A percentile compares a stretch with the other conserved stretches of the same genome.
Conservation (phyloP, 2,888 invertebrate species). For the Cetonia aurata region DNA sequence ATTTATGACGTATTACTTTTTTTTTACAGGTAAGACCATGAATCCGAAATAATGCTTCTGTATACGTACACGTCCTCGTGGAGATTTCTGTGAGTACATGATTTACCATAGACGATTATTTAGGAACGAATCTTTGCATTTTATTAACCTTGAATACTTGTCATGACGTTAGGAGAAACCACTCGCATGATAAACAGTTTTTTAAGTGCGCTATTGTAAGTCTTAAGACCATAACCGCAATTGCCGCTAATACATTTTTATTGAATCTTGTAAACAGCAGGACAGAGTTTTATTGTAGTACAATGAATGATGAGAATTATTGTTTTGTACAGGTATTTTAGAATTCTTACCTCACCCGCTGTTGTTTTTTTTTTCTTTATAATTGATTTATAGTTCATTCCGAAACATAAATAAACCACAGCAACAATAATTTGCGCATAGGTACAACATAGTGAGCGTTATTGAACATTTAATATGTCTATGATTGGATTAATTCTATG, state of each 20-base stretch:
- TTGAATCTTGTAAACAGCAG: conserved; percentile 9
- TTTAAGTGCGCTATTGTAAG: conserved; percentile 42
- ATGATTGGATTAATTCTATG: too few relatives aligned
- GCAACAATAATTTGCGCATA: too few relatives aligned
- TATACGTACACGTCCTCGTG: conserved; percentile 29
- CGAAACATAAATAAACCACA: too few relatives aligned
- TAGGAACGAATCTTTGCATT: conserved; percentile 38
- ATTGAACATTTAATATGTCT: too few relatives aligned
- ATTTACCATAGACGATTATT: conserved; percentile 35
- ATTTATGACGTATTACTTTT: conserved; percentile 31
- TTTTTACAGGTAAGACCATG: conserved; percentile 39
- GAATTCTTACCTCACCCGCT: conserved; percentile 7
- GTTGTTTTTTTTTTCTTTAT: background rate
- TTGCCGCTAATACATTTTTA: conserved; percentile 23
- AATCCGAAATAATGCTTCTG: conserved; percentile 33
- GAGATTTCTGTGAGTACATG: conserved; percentile 38
- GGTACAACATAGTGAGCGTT: too few relatives aligned
- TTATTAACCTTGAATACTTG: conserved; percentile 42
- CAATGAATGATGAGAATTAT: conserved; percentile 23
- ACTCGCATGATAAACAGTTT: conserved; percentile 38
- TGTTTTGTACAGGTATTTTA: conserved; percentile 13
- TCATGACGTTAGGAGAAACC: conserved; percentile 38
- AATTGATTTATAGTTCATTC: background rate
- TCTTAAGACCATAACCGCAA: conserved; percentile 39
- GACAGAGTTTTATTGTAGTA: conserved; percentile 23